These are phyloP conservation scores for Epinephelus fuscoguttatus DNA, from an alignment of 2,113 vertebrate species.

Conservation along the genomic window DNA sequence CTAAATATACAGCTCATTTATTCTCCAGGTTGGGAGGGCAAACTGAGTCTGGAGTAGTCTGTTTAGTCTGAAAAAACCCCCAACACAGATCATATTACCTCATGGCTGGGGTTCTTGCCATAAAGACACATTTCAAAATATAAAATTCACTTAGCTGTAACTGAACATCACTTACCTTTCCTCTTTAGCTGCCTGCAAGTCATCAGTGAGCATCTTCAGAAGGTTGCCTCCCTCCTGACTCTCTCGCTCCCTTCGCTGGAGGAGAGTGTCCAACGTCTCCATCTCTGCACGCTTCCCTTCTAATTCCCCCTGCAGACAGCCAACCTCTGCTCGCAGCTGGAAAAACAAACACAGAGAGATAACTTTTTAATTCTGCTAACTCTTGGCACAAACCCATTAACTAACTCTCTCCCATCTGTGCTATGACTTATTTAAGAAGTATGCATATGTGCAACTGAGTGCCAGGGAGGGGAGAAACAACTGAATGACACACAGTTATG, in stretches of 20 bases:
- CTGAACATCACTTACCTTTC: conserved; percentile 83
- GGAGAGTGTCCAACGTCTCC: conserved; percentile 86
- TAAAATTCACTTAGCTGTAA: neutral
- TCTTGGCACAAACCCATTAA: neutral
- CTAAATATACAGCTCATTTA: neutral
- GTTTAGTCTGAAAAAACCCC: neutral
- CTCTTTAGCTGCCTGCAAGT: conserved; percentile 82
- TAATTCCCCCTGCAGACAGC: conserved; percentile 84
- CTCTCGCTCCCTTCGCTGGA: conserved; percentile 87
- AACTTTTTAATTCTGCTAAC: neutral
- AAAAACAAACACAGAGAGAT: neutral
- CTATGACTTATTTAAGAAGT: neutral
- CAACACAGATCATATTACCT: neutral
- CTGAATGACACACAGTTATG: neutral
- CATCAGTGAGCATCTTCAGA: conserved; percentile 89
- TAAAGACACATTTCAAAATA: neutral
- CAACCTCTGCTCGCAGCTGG: conserved; percentile 87
- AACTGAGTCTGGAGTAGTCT: neutral
- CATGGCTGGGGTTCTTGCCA: neutral
- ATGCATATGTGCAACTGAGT: neutral
- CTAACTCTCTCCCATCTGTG: neutral
- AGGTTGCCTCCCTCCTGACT: conserved; percentile 89
- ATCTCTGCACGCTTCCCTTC: conserved; percentile 86
- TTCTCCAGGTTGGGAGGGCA: neutral
- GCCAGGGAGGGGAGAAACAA: neutral